Conservation (phyloP, 2,888 invertebrate species). For the Cerastoderma edule region DNA sequence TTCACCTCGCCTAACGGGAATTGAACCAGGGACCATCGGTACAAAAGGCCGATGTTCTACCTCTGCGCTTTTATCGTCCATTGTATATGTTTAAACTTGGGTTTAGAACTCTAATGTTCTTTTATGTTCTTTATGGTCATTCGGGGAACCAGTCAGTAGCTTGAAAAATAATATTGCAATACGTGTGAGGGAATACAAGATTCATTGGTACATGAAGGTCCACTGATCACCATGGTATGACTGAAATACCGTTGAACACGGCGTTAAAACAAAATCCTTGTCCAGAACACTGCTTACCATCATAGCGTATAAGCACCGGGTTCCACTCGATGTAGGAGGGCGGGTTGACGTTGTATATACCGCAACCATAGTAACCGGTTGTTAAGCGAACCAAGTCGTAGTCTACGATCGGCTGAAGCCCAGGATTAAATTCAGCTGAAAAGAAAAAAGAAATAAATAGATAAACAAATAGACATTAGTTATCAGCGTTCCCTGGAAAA, state of each 20-base stretch:
- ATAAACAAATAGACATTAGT: background rate
- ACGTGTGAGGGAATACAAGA: background rate
- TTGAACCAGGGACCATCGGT: too few relatives aligned
- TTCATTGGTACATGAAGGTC: too few relatives aligned
- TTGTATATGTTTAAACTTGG: background rate
- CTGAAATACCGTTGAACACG: too few relatives aligned
- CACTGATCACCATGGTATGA: too few relatives aligned
- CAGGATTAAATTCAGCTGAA: background rate
- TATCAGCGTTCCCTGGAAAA: background rate
- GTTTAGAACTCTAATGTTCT: too few relatives aligned
- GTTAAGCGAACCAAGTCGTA: conserved; percentile 18
- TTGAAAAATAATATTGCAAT: background rate
- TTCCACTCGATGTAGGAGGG: conserved; percentile 23
- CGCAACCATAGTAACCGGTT: conserved; percentile 46
- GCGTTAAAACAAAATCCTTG: background rate
- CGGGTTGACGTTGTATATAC: conserved; percentile 23
- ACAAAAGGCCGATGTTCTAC: too few relatives aligned
- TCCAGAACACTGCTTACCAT: conserved; percentile 31
- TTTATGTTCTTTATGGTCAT: too few relatives aligned
- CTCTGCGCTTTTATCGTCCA: too few relatives aligned
- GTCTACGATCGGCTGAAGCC: background rate
- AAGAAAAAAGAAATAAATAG: background rate
- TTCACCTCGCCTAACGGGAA: too few relatives aligned
- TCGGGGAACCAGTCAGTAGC: background rate
- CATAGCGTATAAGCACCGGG: conserved; percentile 37